A percentile compares a stretch with the other conserved stretches of the same genome.
Evolutionary conservation across 2,797 vertebrate species (phyloP).

Genomic region (Sebastes jordani): DNA sequence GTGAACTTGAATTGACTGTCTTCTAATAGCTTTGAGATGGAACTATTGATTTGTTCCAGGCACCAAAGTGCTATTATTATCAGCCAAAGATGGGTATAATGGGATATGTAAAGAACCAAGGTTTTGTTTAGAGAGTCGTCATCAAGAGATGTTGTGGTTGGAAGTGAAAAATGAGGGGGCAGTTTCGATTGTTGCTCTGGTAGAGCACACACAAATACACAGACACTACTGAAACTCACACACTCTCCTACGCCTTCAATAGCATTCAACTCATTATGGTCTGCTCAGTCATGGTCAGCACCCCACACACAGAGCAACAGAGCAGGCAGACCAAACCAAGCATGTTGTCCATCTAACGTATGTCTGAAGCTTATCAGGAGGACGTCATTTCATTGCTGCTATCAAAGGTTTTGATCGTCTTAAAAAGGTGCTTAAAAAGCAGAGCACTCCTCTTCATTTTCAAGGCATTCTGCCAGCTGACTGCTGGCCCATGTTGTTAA

Average conservation of each 20-base stretch:
- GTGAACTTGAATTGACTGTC: slow-evolving; percentile 2
- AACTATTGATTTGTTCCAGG: slow-evolving; percentile 32
- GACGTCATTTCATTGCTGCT: neutral
- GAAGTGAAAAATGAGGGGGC: slow-evolving; percentile 30
- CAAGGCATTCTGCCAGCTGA: slow-evolving; percentile 21
- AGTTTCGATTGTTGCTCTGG: slow-evolving; percentile 36
- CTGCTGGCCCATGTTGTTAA: neutral
- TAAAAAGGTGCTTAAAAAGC: neutral
- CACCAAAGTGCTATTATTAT: slow-evolving; percentile 28
- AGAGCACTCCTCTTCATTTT: neutral
- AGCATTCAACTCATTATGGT: slow-evolving; percentile 10
- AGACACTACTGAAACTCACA: slow-evolving; percentile 29
- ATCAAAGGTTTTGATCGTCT: slow-evolving; percentile 1
- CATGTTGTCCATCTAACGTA: neutral
- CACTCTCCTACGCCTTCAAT: slow-evolving; percentile 35
- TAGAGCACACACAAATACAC: neutral
- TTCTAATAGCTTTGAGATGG: slow-evolving; percentile 30
- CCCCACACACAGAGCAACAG: neutral
- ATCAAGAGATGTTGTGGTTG: slow-evolving; percentile 10
- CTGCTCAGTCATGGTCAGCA: slow-evolving; percentile 17
- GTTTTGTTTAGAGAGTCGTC: neutral
- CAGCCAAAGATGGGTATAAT: slow-evolving; percentile 7
- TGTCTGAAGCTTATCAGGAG: neutral
- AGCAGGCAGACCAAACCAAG: neutral
- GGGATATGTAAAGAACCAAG: slow-evolving; percentile 8